Conservation (phyloP, 1,140 invertebrate species). For the Triops cancriformis region DNA sequence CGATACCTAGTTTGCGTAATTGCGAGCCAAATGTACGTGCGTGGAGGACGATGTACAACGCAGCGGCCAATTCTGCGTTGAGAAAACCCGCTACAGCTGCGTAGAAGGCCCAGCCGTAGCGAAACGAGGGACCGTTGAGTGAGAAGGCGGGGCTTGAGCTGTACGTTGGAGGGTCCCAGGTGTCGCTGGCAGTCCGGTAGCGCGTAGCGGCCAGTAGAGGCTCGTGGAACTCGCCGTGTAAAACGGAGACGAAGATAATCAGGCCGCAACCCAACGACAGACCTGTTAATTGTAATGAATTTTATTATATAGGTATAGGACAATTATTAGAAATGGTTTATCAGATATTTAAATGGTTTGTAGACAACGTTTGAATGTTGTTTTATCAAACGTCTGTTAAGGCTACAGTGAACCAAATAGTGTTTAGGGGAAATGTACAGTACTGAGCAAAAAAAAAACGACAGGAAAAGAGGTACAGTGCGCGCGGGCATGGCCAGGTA, state of each 20-base stretch:
- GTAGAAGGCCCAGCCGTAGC: constrained; percentile 63
- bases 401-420: too few species aligned
- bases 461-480: too few species aligned
- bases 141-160: background rate
- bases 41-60: constrained; percentile 45
- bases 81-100: constrained; percentile 55
- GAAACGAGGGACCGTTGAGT: constrained; percentile 30
- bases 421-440: too few species aligned
- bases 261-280: constrained; percentile 52
- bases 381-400: too few species aligned
- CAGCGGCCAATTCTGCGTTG: constrained; percentile 54
- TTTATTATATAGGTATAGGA: too few species aligned
- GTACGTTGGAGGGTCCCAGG: background rate
- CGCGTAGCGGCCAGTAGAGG: constrained; percentile 31
- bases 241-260: constrained; percentile 52
- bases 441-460: too few species aligned
- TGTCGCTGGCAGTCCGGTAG: background rate
- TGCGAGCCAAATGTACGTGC: constrained; percentile 16
- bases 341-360: too few species aligned
- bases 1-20: background rate
- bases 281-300: constrained; percentile 43
- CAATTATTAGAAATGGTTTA: background rate
- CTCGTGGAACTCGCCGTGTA: constrained; percentile 52
- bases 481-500: too few species aligned
- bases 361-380: too few species aligned